Evolutionary conservation across 2,113 vertebrate genomes (phyloP).

Genomic region (Epinephelus fuscoguttatus): DNA sequence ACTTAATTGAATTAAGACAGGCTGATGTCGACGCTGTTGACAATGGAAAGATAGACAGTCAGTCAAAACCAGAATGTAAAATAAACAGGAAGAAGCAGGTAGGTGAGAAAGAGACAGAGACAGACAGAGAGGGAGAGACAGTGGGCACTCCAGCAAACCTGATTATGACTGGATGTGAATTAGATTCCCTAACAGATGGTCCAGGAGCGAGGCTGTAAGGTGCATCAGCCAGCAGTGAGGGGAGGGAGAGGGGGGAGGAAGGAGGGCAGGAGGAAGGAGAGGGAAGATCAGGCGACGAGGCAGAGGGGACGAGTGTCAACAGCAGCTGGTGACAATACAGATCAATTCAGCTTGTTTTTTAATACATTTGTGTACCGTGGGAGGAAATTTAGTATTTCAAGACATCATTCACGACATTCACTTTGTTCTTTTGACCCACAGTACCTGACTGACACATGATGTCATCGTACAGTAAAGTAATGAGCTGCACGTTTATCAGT

Average conservation of each 20-base stretch:
- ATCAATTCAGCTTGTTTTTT: conserved; percentile 24
- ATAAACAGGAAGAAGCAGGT: conserved; percentile 26
- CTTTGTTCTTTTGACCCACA: not conserved
- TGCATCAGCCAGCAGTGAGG: conserved; percentile 90
- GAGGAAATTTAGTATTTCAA: not conserved
- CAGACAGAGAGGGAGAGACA: conserved; percentile 57
- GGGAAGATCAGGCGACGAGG: conserved; percentile 81
- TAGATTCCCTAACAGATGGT: conserved; percentile 99
- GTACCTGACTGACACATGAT: not conserved
- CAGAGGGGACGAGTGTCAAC: conserved; percentile 71
- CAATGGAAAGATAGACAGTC: not conserved
- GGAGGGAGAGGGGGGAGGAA: conserved; percentile 73
- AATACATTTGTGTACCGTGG: not conserved
- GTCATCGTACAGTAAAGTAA: not conserved
- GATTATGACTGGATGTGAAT: conserved; percentile 97
- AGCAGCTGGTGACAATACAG: conserved; percentile 84
- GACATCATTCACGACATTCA: not conserved
- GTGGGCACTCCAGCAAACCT: conserved; percentile 96
- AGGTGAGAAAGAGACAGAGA: conserved; percentile 5
- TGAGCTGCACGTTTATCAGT: not conserved
- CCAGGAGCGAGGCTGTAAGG: conserved; percentile 93
- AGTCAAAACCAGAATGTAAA: conserved; percentile 22
- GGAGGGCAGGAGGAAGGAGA: conserved; percentile 22
- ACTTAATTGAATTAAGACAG: not conserved
- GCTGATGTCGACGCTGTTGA: not conserved